phyloP scores from a whole-genome alignment of 2,113 vertebrate genomes.

The Plectropomus leopardus region DNA sequence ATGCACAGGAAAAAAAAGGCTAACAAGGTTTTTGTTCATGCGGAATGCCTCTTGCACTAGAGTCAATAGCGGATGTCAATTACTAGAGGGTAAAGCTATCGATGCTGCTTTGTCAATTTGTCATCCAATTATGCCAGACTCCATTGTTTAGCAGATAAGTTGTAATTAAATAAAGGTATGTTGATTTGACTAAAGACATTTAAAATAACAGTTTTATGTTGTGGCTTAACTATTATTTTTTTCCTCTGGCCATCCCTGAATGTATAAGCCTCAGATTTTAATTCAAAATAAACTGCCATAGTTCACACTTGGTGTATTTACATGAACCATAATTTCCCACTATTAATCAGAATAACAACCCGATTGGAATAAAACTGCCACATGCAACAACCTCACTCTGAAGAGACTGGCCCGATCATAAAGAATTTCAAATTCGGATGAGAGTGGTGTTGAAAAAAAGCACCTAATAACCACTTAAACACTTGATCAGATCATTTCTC shows the following conservation, averaged over 20 bases:
- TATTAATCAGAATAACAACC: too few species aligned
- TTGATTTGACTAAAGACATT: neutral
- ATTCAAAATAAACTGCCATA: neutral
- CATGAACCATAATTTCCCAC: too few species aligned
- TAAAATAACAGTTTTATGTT: neutral
- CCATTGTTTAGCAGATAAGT: neutral
- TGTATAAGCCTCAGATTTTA: neutral
- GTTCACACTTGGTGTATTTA: too few species aligned
- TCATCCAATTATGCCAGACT: constrained; percentile 55
- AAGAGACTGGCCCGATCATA: too few species aligned
- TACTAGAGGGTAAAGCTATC: constrained; percentile 45
- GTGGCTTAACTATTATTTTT: neutral
- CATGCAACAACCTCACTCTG: too few species aligned
- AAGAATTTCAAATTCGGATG: too few species aligned
- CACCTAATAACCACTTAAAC: too few species aligned
- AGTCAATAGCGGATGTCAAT: constrained; percentile 60
- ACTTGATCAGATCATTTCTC: too few species aligned
- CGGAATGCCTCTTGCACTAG: constrained; percentile 39
- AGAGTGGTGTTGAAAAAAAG: too few species aligned
- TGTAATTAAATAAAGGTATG: constrained; percentile 31
- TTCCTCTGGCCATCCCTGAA: too few species aligned
- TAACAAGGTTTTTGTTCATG: constrained; percentile 70
- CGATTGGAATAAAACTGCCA: too few species aligned
- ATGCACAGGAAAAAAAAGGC: constrained; percentile 10
- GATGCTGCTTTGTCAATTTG: constrained; percentile 58